Conservation (phyloP, 1,140 invertebrate species). For the Caerostris extrusa region DNA sequence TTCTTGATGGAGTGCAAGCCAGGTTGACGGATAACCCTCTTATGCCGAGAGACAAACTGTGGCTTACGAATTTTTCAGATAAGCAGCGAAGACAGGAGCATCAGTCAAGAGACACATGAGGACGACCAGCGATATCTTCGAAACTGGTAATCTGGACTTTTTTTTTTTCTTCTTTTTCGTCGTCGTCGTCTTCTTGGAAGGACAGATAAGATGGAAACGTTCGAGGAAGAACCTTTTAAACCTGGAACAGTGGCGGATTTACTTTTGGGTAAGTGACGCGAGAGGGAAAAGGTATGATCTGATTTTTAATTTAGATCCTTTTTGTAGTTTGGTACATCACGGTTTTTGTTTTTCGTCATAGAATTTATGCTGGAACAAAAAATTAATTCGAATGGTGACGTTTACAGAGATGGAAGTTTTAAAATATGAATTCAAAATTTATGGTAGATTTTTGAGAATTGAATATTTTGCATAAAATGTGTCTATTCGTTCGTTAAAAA, state of each 20-base stretch:
- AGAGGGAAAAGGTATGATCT: not conserved
- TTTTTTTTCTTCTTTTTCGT: not conserved
- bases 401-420: too few species aligned
- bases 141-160: conserved; percentile 7
- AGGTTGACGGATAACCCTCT: conserved; percentile 40
- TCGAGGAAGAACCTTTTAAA: conserved; percentile 22
- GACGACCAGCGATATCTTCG: not conserved
- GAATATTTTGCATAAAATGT: too few species aligned
- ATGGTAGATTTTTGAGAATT: too few species aligned
- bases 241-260: not conserved
- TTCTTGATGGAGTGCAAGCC: not conserved
- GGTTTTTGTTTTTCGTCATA: too few species aligned
- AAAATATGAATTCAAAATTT: too few species aligned
- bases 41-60: conserved; percentile 48
- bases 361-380: too few species aligned
- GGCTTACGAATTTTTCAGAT: conserved; percentile 67
- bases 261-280: not conserved
- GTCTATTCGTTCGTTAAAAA: too few species aligned
- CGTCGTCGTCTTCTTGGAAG: not conserved
- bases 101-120: conserved; percentile 42
- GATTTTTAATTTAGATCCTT: not conserved
- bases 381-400: too few species aligned
- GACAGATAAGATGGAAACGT: not conserved
- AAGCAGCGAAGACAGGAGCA: conserved; percentile 54
- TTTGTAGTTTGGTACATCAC: too few species aligned